Base-by-base conservation (phyloP, 2,113 vertebrate species). In the Pogonocichla stellata region DNA sequence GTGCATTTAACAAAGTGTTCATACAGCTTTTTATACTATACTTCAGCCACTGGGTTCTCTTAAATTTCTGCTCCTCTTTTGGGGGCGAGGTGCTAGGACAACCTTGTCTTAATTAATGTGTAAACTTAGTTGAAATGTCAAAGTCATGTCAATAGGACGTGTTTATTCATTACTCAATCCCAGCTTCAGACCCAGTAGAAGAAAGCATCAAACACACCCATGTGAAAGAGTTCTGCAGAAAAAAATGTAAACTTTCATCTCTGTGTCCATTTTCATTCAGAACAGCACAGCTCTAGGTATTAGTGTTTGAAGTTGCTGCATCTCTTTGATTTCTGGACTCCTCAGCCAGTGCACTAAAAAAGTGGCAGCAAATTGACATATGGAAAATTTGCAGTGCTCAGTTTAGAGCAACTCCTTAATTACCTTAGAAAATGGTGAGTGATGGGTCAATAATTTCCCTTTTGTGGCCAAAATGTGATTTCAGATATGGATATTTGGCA, bases 1-100 rank as follows among this genome's bases (percentile, higher is more conserved):
- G 96, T 97, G 97, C 97, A 97, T 98, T 98, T 98, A 98, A 98
- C 97, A 94, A 98, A 98, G 97, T 98, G 97, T 97, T 98, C 95
- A 95, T 98, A 97, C 91, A 86, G 91, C 92, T 96, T 96, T 98
- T 97, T 92, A 95, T 97, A 91, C 90, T 97, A 85, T 95, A 95
- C 94, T 97, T 98, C 97, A 97, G 75, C 79, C 95, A 96, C 79
- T 0, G 24, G 91, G 45, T 94, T 97, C 83, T 95, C 95, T 85
- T 88, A 81, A 92, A 97, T 97, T 96, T 97, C 61, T 91, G 88
- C 61, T 91, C 19, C 80, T 95, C 97, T 97, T 94, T 19, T 18
- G 4, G 11, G 77, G 51, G 60, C 34, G 29, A n/a, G n/a, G n/a
- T n/a, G 51, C 54, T 88, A 89, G 85, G 92, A 89, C 85, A 93